phyloP scores from a whole-genome alignment of 2,797 vertebrate genomes.

The Amblyopsis hoosieri region DNA sequence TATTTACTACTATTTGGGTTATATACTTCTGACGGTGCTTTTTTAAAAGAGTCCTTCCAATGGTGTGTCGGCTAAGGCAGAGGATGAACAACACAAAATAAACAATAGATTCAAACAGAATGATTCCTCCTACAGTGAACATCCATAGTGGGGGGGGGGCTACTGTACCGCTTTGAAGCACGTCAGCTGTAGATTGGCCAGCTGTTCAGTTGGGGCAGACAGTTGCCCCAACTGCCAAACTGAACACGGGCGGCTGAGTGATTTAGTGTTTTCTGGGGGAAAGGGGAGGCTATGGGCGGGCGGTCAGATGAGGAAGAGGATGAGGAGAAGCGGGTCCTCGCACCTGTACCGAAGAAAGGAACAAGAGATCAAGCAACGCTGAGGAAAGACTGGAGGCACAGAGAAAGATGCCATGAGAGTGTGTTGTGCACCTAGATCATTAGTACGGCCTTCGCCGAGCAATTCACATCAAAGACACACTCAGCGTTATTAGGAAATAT shows the following conservation, averaged over 20 bases:
- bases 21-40: no score
- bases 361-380: background rate
- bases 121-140: no score
- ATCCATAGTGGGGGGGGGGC: no score
- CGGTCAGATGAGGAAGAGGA: conserved; percentile 68
- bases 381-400: conserved; percentile 32
- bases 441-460: conserved; percentile 17
- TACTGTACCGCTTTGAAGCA: no score
- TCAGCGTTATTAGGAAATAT: conserved; percentile 12
- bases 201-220: conserved; percentile 7
- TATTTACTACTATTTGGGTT: no score
- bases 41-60: no score
- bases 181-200: conserved; percentile 17
- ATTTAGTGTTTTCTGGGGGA: background rate
- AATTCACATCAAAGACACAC: conserved; percentile 15
- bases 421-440: conserved; percentile 34
- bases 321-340: conserved; percentile 67
- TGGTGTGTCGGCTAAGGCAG: no score
- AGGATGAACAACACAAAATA: no score
- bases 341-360: conserved; percentile 73
- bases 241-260: conserved; percentile 15
- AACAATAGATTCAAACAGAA: no score
- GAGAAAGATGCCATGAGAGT: background rate
- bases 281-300: conserved; percentile 14
- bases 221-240: conserved; percentile 11